Conservation (phyloP, 2,113 vertebrate genomes). For the Muscicapa adusta region DNA sequence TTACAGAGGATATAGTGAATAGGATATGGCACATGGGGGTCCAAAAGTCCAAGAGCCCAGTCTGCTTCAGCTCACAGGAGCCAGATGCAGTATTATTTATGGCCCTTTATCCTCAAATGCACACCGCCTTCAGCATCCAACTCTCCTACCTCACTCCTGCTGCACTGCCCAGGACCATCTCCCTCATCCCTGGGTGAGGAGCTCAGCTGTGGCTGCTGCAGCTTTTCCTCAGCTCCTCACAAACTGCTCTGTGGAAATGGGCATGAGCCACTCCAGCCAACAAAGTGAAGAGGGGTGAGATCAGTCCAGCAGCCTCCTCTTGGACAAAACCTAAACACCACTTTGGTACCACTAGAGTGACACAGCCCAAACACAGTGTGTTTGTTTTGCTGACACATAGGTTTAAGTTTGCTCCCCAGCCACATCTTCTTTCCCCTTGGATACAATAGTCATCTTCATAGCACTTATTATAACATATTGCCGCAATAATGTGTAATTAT, state of each 20-base stretch:
- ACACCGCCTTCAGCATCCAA: neutral
- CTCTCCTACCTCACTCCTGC: neutral
- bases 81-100: neutral
- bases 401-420: constrained; percentile 35
- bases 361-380: neutral
- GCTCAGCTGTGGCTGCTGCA: neutral
- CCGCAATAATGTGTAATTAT: constrained; percentile 54
- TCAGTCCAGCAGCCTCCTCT: neutral
- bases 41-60: neutral
- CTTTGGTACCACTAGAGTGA: constrained; percentile 19
- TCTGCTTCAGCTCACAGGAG: neutral
- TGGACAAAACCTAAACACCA: neutral
- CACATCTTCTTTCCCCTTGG: constrained; percentile 41
- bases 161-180: neutral
- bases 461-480: constrained; percentile 59
- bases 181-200: neutral
- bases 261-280: neutral
- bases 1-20: rapidly evolving
- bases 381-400: constrained; percentile 30
- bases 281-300: neutral
- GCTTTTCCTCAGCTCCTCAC: neutral
- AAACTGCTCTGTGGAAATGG: rapidly evolving
- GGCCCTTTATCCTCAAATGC: neutral
- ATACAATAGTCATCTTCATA: constrained; percentile 49
- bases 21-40: rapidly evolving